Conservation (phyloP, 2,797 vertebrate genomes). For the Poliocrania exsul region DNA sequence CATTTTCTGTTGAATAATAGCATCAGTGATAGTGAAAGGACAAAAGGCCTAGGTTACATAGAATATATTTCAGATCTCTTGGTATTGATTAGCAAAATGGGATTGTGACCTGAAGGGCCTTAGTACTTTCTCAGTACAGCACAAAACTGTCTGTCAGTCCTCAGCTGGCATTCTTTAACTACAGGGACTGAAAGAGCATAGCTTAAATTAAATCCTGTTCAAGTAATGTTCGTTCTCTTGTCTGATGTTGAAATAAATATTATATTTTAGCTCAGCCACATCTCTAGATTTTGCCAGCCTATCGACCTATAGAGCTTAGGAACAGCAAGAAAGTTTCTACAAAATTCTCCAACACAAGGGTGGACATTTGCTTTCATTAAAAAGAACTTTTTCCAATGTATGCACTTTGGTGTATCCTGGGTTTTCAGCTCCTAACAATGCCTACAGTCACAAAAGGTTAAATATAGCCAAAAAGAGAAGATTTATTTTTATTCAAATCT, state of each 20-base stretch:
- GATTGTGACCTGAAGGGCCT: background rate
- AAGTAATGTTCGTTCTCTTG: background rate
- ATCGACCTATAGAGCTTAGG: background rate
- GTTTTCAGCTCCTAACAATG: background rate
- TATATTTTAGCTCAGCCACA: background rate
- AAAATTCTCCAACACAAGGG: background rate
- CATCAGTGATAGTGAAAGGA: background rate
- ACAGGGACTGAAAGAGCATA: background rate
- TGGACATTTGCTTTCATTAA: background rate
- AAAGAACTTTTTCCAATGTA: background rate
- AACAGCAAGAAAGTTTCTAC: background rate
- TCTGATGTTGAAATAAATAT: background rate
- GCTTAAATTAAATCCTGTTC: background rate
- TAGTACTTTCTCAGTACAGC: background rate
- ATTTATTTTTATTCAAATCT: background rate
- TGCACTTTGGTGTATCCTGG: background rate
- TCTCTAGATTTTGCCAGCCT: background rate
- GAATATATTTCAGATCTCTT: conserved; percentile 14
- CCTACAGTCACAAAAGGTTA: background rate
- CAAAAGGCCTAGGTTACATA: background rate
- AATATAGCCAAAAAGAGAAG: background rate
- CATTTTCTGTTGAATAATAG: background rate
- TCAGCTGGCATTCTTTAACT: background rate
- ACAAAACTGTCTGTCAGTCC: background rate
- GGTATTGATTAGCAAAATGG: background rate